These are phyloP conservation scores for Agriopis marginaria DNA, from an alignment of 2,888 invertebrate genomes.

Conservation along the genomic window DNA sequence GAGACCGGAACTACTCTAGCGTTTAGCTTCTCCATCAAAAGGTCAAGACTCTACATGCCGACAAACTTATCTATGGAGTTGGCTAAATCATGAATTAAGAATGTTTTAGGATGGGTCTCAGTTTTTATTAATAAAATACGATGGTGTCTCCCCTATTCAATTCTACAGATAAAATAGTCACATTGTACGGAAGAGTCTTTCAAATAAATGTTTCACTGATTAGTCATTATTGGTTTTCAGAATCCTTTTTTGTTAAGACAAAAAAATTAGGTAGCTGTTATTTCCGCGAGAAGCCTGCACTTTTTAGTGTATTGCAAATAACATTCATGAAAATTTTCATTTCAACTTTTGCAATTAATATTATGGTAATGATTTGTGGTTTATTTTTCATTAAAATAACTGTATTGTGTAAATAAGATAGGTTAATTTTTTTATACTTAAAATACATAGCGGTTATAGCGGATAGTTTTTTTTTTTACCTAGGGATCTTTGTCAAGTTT, in stretches of 20 bases:
- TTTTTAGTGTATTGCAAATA: not conserved
- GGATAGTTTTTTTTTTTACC: too few relatives aligned
- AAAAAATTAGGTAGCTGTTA: not conserved
- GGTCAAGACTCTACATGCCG: constrained; percentile 27
- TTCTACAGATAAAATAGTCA: not conserved
- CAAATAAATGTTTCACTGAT: constrained; percentile 20
- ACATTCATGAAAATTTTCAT: not conserved
- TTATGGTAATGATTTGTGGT: too few relatives aligned
- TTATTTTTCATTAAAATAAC: too few relatives aligned
- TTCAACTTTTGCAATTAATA: not conserved
- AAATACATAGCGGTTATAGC: too few relatives aligned
- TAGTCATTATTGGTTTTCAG: constrained; percentile 24
- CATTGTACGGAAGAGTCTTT: not conserved
- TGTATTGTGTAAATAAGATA: not conserved
- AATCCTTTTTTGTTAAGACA: not conserved
- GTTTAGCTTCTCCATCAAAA: constrained; percentile 22
- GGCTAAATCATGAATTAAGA: not conserved
- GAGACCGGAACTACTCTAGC: constrained; percentile 26
- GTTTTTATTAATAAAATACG: not conserved
- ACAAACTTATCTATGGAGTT: not conserved
- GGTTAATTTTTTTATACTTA: too few relatives aligned
- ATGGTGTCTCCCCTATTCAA: not conserved
- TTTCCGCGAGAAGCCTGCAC: constrained; percentile 5
- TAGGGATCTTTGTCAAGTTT: not conserved
- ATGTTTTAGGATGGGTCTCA: not conserved